Evolutionary conservation across 2,888 invertebrate species (phyloP).

Genomic region (Hemaris fuciformis): DNA sequence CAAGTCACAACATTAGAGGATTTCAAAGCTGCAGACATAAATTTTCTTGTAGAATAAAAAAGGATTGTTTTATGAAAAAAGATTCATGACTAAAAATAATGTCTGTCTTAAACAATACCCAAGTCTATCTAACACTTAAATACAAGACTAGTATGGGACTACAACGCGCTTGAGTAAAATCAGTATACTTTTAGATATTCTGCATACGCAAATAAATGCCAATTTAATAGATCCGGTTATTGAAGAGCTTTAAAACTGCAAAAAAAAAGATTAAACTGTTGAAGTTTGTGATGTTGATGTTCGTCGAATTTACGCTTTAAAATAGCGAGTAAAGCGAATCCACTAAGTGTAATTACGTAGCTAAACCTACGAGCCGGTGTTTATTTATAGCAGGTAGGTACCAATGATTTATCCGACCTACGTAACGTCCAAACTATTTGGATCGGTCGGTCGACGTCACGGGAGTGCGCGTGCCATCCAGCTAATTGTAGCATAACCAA

Average conservation of each 20-base stretch:
- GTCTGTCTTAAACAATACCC: too few relatives aligned
- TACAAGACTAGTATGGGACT: neutral
- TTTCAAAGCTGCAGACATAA: too few relatives aligned
- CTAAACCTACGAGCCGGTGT: slow-evolving; percentile 50
- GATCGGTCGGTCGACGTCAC: slow-evolving; percentile 66
- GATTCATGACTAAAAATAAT: too few relatives aligned
- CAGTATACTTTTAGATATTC: neutral
- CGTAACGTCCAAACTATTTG: slow-evolving; percentile 67
- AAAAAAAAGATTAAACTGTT: neutral
- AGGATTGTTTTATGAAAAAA: too few relatives aligned
- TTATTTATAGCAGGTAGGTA: slow-evolving; percentile 63
- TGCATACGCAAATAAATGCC: neutral
- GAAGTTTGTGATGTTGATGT: too few relatives aligned
- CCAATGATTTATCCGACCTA: slow-evolving; percentile 65
- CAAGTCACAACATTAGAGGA: too few relatives aligned
- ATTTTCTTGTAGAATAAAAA: too few relatives aligned
- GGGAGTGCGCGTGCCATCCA: slow-evolving; percentile 63
- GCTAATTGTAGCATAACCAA: slow-evolving; percentile 78
- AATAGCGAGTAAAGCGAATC: slow-evolving; percentile 40
- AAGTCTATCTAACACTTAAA: too few relatives aligned
- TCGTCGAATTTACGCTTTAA: slow-evolving; percentile 10
- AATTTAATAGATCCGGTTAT: neutral
- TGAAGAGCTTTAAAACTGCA: neutral
- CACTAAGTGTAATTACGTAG: slow-evolving; percentile 51
- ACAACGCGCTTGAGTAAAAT: neutral